phyloP scores from a whole-genome alignment of 2,888 invertebrate species.

The Orthosia gothica region DNA sequence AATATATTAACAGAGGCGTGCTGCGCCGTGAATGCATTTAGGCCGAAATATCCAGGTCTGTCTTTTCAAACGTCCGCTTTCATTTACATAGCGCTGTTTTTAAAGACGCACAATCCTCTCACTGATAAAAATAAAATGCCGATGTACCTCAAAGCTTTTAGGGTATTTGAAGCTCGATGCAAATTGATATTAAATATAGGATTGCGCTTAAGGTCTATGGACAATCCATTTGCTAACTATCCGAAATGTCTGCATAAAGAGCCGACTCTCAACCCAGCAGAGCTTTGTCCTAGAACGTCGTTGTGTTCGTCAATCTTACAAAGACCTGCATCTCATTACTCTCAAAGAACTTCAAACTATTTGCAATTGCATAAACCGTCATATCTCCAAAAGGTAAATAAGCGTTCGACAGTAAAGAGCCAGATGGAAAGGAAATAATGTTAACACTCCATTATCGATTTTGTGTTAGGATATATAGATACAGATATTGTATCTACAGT shows the following conservation, averaged over 20 bases:
- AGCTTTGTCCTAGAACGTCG: background rate
- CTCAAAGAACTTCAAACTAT: constrained; percentile 34
- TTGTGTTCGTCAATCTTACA: constrained; percentile 31
- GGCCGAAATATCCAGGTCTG: constrained; percentile 93
- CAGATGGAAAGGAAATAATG: constrained; percentile 43
- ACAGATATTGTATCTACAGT: background rate
- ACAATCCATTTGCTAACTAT: constrained; percentile 91
- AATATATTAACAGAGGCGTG: constrained; percentile 90
- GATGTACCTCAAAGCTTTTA: constrained; percentile 82
- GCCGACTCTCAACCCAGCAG: constrained; percentile 40
- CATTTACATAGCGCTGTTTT: constrained; percentile 90
- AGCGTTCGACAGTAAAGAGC: constrained; percentile 25
- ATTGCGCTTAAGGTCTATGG: constrained; percentile 86
- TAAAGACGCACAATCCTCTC: constrained; percentile 90
- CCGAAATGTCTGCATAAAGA: constrained; percentile 76
- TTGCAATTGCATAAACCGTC: constrained; percentile 54
- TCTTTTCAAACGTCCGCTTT: constrained; percentile 88
- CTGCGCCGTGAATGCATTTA: constrained; percentile 86
- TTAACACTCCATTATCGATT: background rate
- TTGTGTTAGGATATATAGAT: background rate
- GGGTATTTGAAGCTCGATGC: constrained; percentile 81
- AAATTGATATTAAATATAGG: constrained; percentile 83
- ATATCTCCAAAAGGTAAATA: constrained; percentile 9
- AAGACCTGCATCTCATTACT: constrained; percentile 3
- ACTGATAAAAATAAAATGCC: constrained; percentile 72